Conservation (phyloP, 2,797 vertebrate genomes). For the Chiloscyllium punctatum region DNA sequence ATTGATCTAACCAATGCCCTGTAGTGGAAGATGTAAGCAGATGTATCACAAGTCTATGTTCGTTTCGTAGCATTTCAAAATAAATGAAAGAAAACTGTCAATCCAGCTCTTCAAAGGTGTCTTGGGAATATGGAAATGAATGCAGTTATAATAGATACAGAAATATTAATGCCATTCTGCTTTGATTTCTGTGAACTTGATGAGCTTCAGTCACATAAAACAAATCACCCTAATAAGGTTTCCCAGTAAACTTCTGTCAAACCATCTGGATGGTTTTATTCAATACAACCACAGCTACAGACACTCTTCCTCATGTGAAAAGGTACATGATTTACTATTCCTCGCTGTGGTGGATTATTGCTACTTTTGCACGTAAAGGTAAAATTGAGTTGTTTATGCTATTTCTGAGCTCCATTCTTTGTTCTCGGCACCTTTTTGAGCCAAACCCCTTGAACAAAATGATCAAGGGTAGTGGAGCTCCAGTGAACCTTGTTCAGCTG, state of each 20-base stretch:
- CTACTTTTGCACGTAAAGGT: not conserved
- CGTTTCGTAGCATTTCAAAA: not conserved
- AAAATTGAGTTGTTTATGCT: not conserved
- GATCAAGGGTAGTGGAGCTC: not conserved
- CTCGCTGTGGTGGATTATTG: not conserved
- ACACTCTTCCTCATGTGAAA: not conserved
- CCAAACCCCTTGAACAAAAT: not conserved
- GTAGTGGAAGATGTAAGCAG: not conserved
- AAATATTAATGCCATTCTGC: not conserved
- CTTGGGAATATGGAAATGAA: not conserved
- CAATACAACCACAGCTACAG: not conserved
- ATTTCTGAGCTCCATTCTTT: not conserved
- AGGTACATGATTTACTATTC: not conserved
- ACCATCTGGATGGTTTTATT: not conserved
- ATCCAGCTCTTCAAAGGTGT: not conserved
- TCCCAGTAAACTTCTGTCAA: conserved; percentile 26
- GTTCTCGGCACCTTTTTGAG: not conserved
- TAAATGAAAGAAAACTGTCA: not conserved
- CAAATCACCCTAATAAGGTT: conserved; percentile 10
- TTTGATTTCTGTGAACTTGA: not conserved
- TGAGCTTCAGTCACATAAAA: conserved; percentile 25
- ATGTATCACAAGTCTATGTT: not conserved
- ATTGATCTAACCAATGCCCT: no score
- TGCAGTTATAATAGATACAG: not conserved
- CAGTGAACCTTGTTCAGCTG: not conserved